Base-by-base conservation (phyloP, 2,888 invertebrate species). In the Lepidochrysops patricia region DNA sequence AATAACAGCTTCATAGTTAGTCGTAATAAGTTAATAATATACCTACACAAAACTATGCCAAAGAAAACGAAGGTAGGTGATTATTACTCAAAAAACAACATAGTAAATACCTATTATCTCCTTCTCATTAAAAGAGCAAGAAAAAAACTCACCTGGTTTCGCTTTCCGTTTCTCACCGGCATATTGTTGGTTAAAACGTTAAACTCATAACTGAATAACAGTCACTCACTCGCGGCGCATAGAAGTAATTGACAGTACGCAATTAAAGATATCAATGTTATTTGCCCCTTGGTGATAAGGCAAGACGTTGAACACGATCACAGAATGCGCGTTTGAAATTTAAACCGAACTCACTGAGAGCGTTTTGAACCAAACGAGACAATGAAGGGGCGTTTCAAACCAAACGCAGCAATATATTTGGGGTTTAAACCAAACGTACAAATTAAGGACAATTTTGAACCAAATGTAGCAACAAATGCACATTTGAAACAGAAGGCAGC, bases 181-280 rank as follows among this genome's bases (percentile, higher is more conserved):
- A 61, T 61, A 13, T 23, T 57, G 26, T 5, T 7, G 12, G 2
- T 48, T 50, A 27, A n/a, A 29, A 27, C 27, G 2, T 9, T 9
- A 1, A 15, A 54, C 19, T 29, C 54, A 32, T 15, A 29, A 9
- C 54, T 15, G 4, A 15, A 32, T 27, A 9, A 2, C 19, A 37
- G 5, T 13, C 23, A 25, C 25, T n/a, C 26, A 50, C 26, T 25
- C 50, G 27, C 63, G 63, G 62, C 61, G 58, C 50, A 60, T 50
- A 58, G 32, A 61, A 61, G 64, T 64, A 65, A 66, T 65, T 65
- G 62, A 61, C 65, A 64, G 64, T 60, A 65, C 68, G 70, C 75
- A 71, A 70, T 71, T 72, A 68, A 65, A 69, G 70, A 72, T 75
- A 77, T 75, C 75, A 67, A 66, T 63, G 61, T 67, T 69, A 63